Conservation (phyloP, 2,113 vertebrate genomes). For the Microcebus tavaratra region DNA sequence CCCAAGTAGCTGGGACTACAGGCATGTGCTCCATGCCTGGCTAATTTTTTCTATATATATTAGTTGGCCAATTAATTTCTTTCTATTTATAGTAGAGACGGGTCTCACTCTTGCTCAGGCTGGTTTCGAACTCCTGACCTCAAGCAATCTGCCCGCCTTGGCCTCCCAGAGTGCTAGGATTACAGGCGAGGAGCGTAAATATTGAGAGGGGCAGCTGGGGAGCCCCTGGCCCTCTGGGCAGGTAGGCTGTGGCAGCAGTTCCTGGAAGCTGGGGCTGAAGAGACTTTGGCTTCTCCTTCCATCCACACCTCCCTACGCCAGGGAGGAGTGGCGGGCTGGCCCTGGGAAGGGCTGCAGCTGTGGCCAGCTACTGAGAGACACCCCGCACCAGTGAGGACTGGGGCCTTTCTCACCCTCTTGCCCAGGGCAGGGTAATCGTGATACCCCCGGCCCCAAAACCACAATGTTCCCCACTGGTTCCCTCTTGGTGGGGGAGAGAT, state of each 20-base stretch:
- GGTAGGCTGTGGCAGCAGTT: no score
- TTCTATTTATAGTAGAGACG: no score
- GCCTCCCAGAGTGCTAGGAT: no score
- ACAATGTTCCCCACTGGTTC: background rate
- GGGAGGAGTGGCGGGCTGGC: background rate
- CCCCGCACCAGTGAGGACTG: background rate
- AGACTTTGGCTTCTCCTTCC: background rate
- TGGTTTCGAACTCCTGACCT: no score
- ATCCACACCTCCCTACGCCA: background rate
- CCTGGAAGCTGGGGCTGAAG: background rate
- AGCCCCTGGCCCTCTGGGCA: background rate
- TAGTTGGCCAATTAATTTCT: no score
- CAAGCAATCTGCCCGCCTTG: no score
- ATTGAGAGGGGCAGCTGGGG: background rate
- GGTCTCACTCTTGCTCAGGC: no score
- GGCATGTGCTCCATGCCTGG: no score
- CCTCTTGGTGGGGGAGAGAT: background rate
- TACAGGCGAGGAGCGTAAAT: background rate
- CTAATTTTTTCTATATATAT: no score
- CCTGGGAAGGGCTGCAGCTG: background rate
- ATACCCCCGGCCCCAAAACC: background rate
- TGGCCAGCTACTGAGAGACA: no score
- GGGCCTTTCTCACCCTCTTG: background rate
- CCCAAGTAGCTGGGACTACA: no score
- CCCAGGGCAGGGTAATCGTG: background rate